A percentile compares a stretch with the other conserved stretches of the same genome.
These are phyloP conservation scores for Zaprionus tsacasi DNA, from an alignment of 1,140 invertebrate species.

Conservation along the genomic window DNA sequence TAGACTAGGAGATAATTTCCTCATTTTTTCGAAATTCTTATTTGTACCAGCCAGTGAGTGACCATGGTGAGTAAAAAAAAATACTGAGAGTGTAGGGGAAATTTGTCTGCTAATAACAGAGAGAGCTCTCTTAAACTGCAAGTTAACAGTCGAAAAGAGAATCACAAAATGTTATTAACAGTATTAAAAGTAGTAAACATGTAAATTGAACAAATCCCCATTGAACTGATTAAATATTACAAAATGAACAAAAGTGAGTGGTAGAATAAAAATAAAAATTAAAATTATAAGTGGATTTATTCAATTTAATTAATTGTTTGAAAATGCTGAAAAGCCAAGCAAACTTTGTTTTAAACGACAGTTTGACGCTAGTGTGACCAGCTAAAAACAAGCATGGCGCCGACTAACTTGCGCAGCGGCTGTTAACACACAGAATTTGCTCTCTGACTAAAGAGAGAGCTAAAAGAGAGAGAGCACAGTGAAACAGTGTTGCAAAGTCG, in stretches of 20 bases:
- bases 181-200: neutral
- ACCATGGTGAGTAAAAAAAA: constrained; percentile 8
- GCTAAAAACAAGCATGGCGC: neutral
- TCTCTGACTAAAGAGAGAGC: neutral
- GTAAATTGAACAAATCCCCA: neutral
- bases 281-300: neutral
- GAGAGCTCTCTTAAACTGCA: constrained; percentile 12
- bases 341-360: neutral
- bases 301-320: neutral
- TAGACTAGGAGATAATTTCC: neutral
- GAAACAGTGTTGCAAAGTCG: constrained; percentile 29
- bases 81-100: constrained; percentile 21
- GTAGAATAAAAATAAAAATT: neutral
- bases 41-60: neutral
- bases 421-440: neutral
- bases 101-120: neutral
- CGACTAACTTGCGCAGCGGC: neutral
- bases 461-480: neutral
- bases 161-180: neutral
- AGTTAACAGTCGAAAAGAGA: constrained; percentile 18
- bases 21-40: neutral
- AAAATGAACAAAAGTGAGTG: neutral
- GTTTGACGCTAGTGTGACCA: constrained; percentile 14
- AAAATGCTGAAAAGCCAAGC: neutral
- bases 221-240: neutral